These are phyloP conservation scores for Brassicogethes aeneus DNA, from an alignment of 2,888 invertebrate species.

Conservation along the genomic window DNA sequence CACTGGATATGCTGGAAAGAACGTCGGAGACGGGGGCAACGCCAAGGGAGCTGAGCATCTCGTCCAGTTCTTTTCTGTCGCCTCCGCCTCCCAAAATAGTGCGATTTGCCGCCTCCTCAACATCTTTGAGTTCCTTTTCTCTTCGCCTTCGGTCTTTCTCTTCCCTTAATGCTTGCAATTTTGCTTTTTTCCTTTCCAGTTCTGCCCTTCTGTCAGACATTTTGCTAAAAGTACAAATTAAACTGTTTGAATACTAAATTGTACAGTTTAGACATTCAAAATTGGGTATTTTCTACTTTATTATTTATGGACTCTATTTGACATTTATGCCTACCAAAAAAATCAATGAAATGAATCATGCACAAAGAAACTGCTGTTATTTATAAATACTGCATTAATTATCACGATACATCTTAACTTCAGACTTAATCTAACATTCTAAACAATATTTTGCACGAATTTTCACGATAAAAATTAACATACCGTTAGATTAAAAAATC, in stretches of 20 bases:
- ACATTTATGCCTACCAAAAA: not conserved
- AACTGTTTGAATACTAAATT: too few relatives aligned
- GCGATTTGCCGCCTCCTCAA: conserved; percentile 39
- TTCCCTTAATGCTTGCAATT: conserved; percentile 79
- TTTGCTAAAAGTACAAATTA: not conserved
- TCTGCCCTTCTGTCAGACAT: conserved; percentile 91
- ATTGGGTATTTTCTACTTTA: too few relatives aligned
- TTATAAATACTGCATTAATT: not conserved
- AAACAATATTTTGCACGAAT: too few relatives aligned
- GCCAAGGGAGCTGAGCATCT: conserved; percentile 77
- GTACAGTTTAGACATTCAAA: too few relatives aligned
- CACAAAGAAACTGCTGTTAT: not conserved
- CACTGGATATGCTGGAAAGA: conserved; percentile 71
- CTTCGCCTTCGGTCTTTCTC: conserved; percentile 78
- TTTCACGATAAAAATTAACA: conserved; percentile 1
- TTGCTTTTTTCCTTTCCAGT: conserved; percentile 84
- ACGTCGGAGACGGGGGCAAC: conserved; percentile 84
- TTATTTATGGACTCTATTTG: too few relatives aligned
- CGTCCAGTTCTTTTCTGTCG: conserved; percentile 66
- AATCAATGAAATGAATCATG: not conserved
- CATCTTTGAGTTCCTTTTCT: conserved; percentile 84
- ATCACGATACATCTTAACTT: too few relatives aligned
- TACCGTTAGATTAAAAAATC: not conserved
- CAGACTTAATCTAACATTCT: too few relatives aligned
- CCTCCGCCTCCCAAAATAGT: conserved; percentile 42